Conservation (phyloP, 2,113 vertebrate species). For the Rhinopomastus cyanomelas region DNA sequence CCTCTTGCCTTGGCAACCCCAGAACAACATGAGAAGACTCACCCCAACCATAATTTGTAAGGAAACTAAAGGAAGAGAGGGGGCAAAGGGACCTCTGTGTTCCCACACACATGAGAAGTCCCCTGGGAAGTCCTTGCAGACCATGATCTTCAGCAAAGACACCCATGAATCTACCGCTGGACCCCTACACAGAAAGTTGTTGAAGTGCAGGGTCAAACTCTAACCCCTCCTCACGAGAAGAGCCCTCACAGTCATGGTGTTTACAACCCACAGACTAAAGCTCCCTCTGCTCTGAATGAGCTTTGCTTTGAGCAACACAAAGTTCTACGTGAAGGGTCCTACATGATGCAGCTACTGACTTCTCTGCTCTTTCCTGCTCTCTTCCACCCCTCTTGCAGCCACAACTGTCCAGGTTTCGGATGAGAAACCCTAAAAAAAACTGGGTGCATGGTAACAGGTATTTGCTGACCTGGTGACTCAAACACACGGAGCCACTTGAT, state of each 20-base stretch:
- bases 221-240: background rate
- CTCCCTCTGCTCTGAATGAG: background rate
- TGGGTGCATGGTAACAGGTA: background rate
- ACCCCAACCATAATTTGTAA: background rate
- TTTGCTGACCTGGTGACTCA: background rate
- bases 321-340: background rate
- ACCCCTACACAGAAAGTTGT: background rate
- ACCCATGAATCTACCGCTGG: background rate
- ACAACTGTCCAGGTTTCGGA: background rate
- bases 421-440: background rate
- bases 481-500: background rate
- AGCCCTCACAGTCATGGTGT: background rate
- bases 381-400: background rate
- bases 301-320: too few relatives aligned
- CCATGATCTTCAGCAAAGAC: background rate
- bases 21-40: background rate
- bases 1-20: background rate
- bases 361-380: background rate
- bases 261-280: background rate
- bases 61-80: background rate
- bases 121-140: background rate
- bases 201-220: background rate
- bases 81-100: accelerated
- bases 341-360: background rate
- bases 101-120: background rate